Conservation (phyloP, 2,113 vertebrate species). For the Illadopsis cleaveri region DNA sequence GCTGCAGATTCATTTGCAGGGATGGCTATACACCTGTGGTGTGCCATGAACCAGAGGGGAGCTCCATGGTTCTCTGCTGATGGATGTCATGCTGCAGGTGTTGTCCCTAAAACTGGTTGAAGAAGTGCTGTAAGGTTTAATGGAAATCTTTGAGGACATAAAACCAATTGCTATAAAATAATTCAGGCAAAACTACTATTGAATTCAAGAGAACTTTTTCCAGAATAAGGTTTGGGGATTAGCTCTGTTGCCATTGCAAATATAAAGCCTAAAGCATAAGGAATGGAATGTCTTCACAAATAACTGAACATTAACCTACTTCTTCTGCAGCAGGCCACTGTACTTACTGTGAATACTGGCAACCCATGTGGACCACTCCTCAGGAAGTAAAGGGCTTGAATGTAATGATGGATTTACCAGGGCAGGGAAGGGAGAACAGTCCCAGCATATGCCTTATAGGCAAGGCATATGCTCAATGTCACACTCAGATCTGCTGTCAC, state of each 20-base stretch:
- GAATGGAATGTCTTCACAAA: background rate
- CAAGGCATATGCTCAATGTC: conserved; percentile 31
- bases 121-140: background rate
- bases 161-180: background rate
- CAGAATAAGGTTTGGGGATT: background rate
- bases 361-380: background rate
- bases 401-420: background rate
- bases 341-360: background rate
- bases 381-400: background rate
- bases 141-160: background rate
- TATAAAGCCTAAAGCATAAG: background rate
- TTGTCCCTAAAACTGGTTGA: background rate
- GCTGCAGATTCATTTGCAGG: background rate
- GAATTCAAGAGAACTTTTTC: background rate
- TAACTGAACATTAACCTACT: background rate
- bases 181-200: background rate
- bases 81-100: background rate
- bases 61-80: background rate
- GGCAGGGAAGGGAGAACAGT: background rate
- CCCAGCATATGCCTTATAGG: background rate
- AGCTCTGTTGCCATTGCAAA: background rate
- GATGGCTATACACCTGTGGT: fast-evolving
- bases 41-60: background rate
- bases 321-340: background rate
- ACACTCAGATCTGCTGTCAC: conserved; percentile 19